These are phyloP conservation scores for Riparia riparia DNA, from an alignment of 2,113 vertebrate species.

Conservation along the genomic window DNA sequence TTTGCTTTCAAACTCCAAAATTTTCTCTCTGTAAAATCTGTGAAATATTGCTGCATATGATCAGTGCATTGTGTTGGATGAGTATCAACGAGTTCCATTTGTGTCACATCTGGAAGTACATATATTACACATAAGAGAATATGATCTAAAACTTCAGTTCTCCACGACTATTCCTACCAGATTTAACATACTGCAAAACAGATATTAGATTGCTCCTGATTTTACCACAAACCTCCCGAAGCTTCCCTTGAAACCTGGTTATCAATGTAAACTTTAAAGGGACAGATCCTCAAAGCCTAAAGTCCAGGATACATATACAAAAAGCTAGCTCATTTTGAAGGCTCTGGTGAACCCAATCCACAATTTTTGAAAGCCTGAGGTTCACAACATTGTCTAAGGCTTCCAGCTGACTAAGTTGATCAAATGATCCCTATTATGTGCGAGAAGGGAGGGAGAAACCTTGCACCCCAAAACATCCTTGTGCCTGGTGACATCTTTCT, in stretches of 20 bases:
- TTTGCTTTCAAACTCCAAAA: constrained; percentile 10
- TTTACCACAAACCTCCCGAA: not conserved
- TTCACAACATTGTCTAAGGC: not conserved
- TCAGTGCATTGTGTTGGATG: not conserved
- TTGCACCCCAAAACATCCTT: not conserved
- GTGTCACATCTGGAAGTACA: constrained; percentile 19
- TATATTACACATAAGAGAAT: not conserved
- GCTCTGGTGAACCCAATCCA: not conserved
- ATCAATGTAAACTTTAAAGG: not conserved
- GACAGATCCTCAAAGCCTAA: not conserved
- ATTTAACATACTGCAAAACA: not conserved
- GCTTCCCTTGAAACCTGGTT: not conserved
- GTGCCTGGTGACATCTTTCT: not conserved
- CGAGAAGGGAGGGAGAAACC: not conserved
- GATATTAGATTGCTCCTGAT: not conserved
- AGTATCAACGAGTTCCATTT: not conserved
- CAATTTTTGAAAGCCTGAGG: not conserved
- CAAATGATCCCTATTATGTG: not conserved
- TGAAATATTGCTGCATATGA: not conserved
- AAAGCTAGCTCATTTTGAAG: not conserved
- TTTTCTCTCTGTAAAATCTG: not conserved
- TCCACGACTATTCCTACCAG: not conserved
- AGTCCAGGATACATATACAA: not conserved
- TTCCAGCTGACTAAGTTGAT: not conserved
- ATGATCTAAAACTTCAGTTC: not conserved